Base-by-base conservation (phyloP, 1,140 invertebrate species). In the Rhizoglyphus robini region DNA sequence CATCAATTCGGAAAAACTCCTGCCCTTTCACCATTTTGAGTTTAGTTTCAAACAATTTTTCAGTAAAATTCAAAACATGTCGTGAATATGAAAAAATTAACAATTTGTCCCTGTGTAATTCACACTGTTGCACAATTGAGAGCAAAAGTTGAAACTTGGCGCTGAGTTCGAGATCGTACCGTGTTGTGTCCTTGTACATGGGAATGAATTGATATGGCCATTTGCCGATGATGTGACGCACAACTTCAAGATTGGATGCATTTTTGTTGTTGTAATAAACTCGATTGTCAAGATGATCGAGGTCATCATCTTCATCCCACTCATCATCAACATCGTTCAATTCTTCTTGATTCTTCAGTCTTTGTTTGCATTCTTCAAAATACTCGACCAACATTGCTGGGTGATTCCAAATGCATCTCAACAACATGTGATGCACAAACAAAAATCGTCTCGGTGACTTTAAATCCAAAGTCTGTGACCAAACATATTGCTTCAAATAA, bases 331-430 rank as follows among this genome's bases (percentile, higher is more conserved):
- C n/a, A n/a, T n/a, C n/a, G n/a, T n/a, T n/a, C n/a, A 83, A 84
- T 18, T 95, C 91, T 69, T 95, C 82, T 79, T 96, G 93, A 70
- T 90, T 83, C 41, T 88, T 87, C 68, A 87, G 87, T 30, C 83
- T 84, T 57, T 60, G 69, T 59, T 71, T 77, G 63, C 86, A 82
- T 74, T 93, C 90, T 72, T 86, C 85, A 51, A 96, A 74, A 74
- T 94, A 89, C 74, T 93, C 86, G 73, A 92, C 92, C 32, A 99
- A 75, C 57, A 98, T 87, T 77, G 99, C 96, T 0, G 96, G 95
- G 79, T 99, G 96, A 75, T 99, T 99, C 94, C 95, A 98, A 69
- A 99, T 98, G 83, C 98, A 98, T 74, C 93, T 96, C 75, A 95
- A 97, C 60, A 98, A 90, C 46, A 95, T 90, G 78, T 98, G 98